Evolutionary conservation across 1,140 invertebrate genomes (phyloP).

Genomic region (Marisa cornuarietis): DNA sequence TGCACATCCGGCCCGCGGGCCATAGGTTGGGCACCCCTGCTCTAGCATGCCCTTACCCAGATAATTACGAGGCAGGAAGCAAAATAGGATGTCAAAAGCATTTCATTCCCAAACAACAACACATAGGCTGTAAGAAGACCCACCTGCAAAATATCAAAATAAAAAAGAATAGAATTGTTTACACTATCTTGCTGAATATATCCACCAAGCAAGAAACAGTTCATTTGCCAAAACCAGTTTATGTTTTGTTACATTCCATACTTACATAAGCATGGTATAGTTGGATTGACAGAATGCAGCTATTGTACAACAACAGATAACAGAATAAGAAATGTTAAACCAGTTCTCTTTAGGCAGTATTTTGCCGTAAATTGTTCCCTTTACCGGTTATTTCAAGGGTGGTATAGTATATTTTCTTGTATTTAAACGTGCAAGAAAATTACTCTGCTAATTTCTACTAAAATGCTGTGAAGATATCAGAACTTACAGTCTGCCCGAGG

Average conservation of each 20-base stretch:
- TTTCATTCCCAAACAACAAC: conserved; percentile 73
- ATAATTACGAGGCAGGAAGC: conserved; percentile 64
- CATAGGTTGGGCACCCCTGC: too few species aligned
- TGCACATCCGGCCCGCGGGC: too few species aligned
- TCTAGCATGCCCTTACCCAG: conserved; percentile 61
- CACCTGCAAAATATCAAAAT: conserved; percentile 53
- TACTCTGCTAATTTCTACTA: neutral
- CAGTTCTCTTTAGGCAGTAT: too few species aligned
- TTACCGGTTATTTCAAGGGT: too few species aligned
- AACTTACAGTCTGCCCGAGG: conserved; percentile 68
- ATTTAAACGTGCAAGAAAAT: neutral
- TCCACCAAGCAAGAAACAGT: neutral
- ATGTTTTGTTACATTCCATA: too few species aligned
- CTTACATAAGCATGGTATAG: too few species aligned
- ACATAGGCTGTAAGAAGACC: conserved; percentile 68
- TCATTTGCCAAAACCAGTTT: too few species aligned
- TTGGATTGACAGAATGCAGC: too few species aligned
- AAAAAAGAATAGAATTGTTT: neutral
- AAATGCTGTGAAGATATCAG: neutral
- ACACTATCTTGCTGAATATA: neutral
- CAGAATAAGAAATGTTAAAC: too few species aligned
- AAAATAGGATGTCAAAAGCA: conserved; percentile 78
- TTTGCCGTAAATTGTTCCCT: too few species aligned
- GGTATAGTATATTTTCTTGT: neutral
- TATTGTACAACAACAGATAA: too few species aligned